Evolutionary conservation across 2,113 vertebrate species (phyloP), one percentile per base, ranked within the genome.

Genomic region (Brevimyrus niger): DNA sequence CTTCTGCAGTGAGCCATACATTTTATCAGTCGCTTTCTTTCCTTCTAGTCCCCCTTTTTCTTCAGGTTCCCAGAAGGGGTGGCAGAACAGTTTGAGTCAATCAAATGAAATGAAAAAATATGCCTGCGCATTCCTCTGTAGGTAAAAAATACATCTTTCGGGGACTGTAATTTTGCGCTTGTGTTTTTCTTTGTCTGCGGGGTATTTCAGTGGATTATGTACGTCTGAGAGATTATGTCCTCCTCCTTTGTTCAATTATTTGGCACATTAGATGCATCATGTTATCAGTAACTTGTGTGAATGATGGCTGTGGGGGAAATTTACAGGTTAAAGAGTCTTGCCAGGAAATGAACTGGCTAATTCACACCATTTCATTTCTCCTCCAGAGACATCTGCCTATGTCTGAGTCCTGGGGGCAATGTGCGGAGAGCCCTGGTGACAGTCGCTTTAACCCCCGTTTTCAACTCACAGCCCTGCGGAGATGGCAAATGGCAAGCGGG

Each of bases 221-320:
- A 51, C 47, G 38, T 55, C 48, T 76, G 58, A 83, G 47, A 47
- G 76, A 83, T 53, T 46, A 31, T 3, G 27, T 73, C 10, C 73
- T 55, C 48, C 3, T 46, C 69, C 88, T 82, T 23, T 88, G 23
- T 88, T 50, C 31, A 89, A 89, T 89, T 42, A 89, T 83, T 83
- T 82, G 48, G 50, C 47, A 89, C 50, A n/a, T 48, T 53, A 83
- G 73, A 89, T 53, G 35, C 27, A 23, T 42, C 46, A n/a, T 44
- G 73, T 88, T 88, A 80, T 88, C 88, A 44, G 47, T n/a, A 82
- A 83, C 8, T 13, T 51, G 48, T 53, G 46, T 89, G 19, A 31
- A 35, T 53, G 4, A 46, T 83, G 27, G 88, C 88, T 89, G 47
- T 82, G 88, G 58, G 58, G 87, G 87, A 73, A 88, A 73, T 89